Evolutionary conservation across 2,797 vertebrate species (phyloP).

Genomic region (Enoplosus armatus): DNA sequence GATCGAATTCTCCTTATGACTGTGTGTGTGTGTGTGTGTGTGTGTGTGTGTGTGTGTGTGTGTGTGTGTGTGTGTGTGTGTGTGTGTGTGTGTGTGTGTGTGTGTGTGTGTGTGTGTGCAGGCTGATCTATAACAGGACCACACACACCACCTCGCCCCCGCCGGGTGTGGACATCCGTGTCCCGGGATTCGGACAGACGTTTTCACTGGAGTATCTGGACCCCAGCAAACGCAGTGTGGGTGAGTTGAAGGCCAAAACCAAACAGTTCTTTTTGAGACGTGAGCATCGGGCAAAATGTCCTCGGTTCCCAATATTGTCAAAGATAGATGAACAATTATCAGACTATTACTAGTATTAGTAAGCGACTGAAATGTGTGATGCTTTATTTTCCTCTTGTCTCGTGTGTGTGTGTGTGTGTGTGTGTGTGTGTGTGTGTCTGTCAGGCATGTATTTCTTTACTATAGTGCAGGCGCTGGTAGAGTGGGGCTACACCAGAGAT

Average conservation of each 20-base stretch:
- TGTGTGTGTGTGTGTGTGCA: conserved; percentile 58
- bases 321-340: background rate
- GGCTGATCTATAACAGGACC: conserved; percentile 93
- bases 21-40: conserved; percentile 10
- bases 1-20: background rate
- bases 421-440: conserved; percentile 37
- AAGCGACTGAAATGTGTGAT: background rate
- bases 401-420: conserved; percentile 2
- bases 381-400: background rate
- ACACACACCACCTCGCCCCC: conserved; percentile 88
- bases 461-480: conserved; percentile 91
- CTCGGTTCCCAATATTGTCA: background rate
- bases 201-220: conserved; percentile 95
- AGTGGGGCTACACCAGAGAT: conserved; percentile 93
- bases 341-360: background rate
- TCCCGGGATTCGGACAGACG: conserved; percentile 96
- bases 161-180: conserved; percentile 91
- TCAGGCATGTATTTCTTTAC: conserved; percentile 96
- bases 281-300: background rate
- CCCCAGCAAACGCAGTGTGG: conserved; percentile 92
- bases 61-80: background rate
- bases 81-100: too few species aligned
- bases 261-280: background rate
- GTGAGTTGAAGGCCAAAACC: conserved; percentile 81
- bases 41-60: conserved; percentile 4